Base-by-base conservation (phyloP, 1,140 invertebrate genomes). In the Ceratina japonica region DNA sequence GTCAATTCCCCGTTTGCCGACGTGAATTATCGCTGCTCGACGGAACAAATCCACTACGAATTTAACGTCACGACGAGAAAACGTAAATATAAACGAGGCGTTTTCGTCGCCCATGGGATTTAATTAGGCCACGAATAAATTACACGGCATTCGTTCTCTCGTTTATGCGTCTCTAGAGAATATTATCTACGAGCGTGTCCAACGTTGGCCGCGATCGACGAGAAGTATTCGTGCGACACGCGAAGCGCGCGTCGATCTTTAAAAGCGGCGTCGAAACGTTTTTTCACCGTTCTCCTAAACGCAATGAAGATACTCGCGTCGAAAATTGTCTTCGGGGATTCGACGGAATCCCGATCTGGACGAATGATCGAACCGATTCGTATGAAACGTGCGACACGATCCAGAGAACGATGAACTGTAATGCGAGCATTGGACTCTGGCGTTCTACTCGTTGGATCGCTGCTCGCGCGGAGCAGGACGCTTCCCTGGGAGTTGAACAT, bases 401-500 rank as follows among this genome's bases (percentile, higher is more conserved):
- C 7, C 3, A n/a, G 13, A 1, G 31, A 22, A 5, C 20, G 3
- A 8, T 44, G 18, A 61, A 66, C 31, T 18, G 15, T 0, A 49
- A 44, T 27, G 15, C 37, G 56, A 49, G 0, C 10, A 20, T 18
- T 31, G 63, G 12, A 44, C 37, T 44, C 37, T 44, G 10, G 20
- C n/a, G 31, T 61, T 76, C n/a, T 76, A 68, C 10, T n/a, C 7
- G 22, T 1, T 2, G 49, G 56, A 27, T 70, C 16, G 31, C 20
- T 24, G 58, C 51, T 82, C 75, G 71, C 31, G 52, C n/a, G 63
- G 20, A 49, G n/a, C 49, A 63, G 66, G 77, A 72, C 56, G 69
- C 13, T 62, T 75, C 66, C 58, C 65, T 54, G 56, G 56, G 61
- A 80, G 69, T 70, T 72, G 44, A 80, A 80, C 77, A 84, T 84